Conservation (phyloP, 2,113 vertebrate genomes). For the Phodopus roborovskii region DNA sequence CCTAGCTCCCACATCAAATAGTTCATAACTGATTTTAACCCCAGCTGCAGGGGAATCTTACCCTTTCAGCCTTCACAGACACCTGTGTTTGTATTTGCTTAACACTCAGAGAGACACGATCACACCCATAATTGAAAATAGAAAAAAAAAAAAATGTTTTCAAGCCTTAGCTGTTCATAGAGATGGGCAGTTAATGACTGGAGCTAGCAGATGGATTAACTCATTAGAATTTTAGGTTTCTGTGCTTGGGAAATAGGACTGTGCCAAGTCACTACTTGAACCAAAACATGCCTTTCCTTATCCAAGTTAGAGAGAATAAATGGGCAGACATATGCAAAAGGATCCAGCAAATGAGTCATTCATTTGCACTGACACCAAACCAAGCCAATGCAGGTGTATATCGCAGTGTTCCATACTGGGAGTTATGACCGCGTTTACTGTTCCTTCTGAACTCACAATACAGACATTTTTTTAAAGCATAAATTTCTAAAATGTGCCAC, state of each 20-base stretch:
- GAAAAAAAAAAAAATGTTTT: neutral
- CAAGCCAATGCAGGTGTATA: neutral
- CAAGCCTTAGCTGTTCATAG: neutral
- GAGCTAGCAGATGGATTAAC: neutral
- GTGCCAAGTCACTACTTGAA: neutral
- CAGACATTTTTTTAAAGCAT: slow-evolving; percentile 23
- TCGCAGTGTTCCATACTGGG: too few relatives aligned
- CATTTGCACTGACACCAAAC: neutral
- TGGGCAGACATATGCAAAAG: neutral
- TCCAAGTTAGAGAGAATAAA: neutral
- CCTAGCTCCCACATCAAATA: neutral
- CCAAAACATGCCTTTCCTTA: neutral
- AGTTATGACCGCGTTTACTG: neutral
- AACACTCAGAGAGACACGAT: neutral
- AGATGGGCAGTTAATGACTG: neutral
- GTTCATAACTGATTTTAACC: neutral
- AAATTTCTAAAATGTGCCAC: neutral
- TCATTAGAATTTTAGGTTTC: neutral
- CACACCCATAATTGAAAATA: neutral
- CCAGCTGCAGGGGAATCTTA: neutral
- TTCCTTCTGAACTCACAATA: slow-evolving; percentile 10
- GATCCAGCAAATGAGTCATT: neutral
- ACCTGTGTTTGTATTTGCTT: neutral
- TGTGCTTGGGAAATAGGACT: neutral
- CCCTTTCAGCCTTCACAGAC: neutral